phyloP scores from a whole-genome alignment of 2,797 vertebrate genomes.

The Coilia nasus region DNA sequence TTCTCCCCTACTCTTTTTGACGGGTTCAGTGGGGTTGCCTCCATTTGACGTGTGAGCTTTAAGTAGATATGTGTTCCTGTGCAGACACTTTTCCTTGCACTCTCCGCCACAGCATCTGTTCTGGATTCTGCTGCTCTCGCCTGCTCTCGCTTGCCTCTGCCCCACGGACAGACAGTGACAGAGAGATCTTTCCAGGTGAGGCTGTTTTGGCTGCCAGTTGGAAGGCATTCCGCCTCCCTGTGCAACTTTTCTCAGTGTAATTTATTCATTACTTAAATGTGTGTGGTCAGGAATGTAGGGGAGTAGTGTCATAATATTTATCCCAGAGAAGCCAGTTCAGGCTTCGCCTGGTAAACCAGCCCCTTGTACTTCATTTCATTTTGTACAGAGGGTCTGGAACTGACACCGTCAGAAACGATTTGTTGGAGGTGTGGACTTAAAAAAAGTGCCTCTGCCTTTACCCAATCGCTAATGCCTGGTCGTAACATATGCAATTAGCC shows the following conservation, averaged over 20 bases:
- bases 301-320: constrained; percentile 1
- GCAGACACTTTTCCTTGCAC: not conserved
- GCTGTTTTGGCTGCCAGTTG: not conserved
- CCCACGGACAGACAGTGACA: not conserved
- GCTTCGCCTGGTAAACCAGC: no score
- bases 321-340: not conserved
- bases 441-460: no score
- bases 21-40: not conserved
- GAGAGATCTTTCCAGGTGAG: not conserved
- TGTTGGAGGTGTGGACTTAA: no score
- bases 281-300: constrained; percentile 16
- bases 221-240: not conserved
- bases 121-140: not conserved
- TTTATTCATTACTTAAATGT: constrained; percentile 14
- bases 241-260: not conserved
- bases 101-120: not conserved
- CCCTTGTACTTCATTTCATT: no score
- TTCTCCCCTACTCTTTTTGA: not conserved
- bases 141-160: not conserved
- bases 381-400: no score
- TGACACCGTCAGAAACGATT: no score
- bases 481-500: no score
- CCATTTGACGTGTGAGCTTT: constrained; percentile 2
- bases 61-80: not conserved
- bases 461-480: no score